A percentile compares a stretch with the other conserved stretches of the same genome.
These are phyloP conservation scores for Anthoscopus minutus DNA, from an alignment of 2,113 vertebrate genomes.

Conservation along the genomic window DNA sequence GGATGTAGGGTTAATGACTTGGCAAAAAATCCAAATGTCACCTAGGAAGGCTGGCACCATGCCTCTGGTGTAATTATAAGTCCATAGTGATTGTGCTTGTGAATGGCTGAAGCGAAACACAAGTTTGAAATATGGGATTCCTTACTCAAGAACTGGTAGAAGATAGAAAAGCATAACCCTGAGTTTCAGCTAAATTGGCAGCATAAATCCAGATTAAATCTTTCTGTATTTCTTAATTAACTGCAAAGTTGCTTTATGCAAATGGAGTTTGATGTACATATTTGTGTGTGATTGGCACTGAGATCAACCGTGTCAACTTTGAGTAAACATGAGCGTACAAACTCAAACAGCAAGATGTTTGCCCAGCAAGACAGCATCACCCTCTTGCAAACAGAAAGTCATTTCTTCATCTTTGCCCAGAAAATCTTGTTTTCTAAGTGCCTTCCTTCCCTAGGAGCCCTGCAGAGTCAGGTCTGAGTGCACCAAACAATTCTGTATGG, in stretches of 20 bases:
- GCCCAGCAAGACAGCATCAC: slow-evolving; percentile 1
- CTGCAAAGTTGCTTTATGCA: background rate
- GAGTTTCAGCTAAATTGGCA: background rate
- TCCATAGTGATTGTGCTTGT: background rate
- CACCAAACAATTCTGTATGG: background rate
- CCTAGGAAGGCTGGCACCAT: background rate
- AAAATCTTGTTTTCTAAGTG: background rate
- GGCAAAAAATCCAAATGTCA: background rate
- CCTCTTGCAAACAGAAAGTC: slow-evolving; percentile 41
- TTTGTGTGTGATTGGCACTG: slow-evolving; percentile 26
- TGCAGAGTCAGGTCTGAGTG: background rate
- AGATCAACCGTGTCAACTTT: slow-evolving; percentile 24
- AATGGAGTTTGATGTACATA: background rate
- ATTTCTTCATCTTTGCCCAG: background rate
- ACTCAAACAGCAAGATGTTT: slow-evolving; percentile 47
- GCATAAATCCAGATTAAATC: background rate
- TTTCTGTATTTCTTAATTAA: slow-evolving; percentile 15
- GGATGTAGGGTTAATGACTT: background rate
- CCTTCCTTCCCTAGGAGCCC: background rate
- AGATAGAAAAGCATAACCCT: background rate
- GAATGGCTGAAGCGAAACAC: background rate
- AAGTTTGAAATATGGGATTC: background rate
- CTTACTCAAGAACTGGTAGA: background rate
- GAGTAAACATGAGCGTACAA: background rate
- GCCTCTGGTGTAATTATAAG: background rate